phyloP scores from a whole-genome alignment of 2,113 vertebrate species.

The Accipiter virgatus region DNA sequence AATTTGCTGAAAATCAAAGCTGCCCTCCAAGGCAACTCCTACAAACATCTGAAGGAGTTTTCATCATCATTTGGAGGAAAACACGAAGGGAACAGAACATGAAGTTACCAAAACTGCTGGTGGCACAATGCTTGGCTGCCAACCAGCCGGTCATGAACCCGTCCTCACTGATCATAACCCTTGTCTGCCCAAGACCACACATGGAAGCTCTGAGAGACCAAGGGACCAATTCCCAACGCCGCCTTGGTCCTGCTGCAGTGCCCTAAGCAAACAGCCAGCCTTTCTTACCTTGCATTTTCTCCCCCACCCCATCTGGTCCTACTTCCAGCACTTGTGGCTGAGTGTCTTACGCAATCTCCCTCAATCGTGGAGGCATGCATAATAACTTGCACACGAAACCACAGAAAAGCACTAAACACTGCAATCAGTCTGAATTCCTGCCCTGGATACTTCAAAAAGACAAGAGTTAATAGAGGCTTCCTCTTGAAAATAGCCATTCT shows the following conservation, averaged over 20 bases:
- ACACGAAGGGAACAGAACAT: not conserved
- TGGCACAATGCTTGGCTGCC: not conserved
- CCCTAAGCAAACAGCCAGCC: not conserved
- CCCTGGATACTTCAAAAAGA: not conserved
- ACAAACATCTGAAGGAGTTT: not conserved
- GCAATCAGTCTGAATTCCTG: not conserved
- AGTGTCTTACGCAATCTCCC: not conserved
- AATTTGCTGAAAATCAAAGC: not conserved
- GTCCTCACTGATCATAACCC: not conserved
- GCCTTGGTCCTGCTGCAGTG: fast-evolving
- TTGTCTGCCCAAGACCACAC: not conserved
- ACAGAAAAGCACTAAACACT: not conserved
- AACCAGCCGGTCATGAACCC: not conserved
- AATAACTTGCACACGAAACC: not conserved
- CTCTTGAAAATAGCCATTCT: not conserved
- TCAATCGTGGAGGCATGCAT: not conserved
- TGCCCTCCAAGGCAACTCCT: not conserved
- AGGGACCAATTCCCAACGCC: not conserved
- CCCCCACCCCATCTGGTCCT: not conserved
- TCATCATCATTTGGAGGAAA: not conserved
- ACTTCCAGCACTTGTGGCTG: not conserved
- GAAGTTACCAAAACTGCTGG: not conserved
- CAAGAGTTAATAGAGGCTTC: not conserved
- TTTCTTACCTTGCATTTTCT: not conserved
- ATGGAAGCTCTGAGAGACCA: not conserved